phyloP scores from a whole-genome alignment of 2,888 invertebrate genomes.

The Dicycla oo region DNA sequence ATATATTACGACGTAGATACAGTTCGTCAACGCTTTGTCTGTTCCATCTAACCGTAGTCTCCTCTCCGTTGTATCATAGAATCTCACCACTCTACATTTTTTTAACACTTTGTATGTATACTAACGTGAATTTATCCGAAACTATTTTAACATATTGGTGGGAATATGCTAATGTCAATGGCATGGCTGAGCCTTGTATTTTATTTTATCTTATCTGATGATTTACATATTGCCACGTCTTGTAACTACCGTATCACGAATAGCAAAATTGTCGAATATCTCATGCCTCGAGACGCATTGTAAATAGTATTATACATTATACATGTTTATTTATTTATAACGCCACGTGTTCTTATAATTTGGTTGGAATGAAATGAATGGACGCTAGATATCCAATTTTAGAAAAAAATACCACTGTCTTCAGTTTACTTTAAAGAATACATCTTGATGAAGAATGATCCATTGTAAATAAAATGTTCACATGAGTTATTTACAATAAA shows the following conservation, averaged over 20 bases:
- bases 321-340: constrained; percentile 65
- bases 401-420: constrained; percentile 29
- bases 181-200: constrained; percentile 53
- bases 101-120: constrained; percentile 55
- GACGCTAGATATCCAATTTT: constrained; percentile 48
- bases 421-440: constrained; percentile 37
- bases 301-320: constrained; percentile 72
- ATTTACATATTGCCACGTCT: constrained; percentile 68
- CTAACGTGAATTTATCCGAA: constrained; percentile 47
- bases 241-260: constrained; percentile 56
- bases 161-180: constrained; percentile 56
- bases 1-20: constrained; percentile 63
- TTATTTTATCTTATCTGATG: constrained; percentile 60
- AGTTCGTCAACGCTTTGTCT: constrained; percentile 74
- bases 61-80: constrained; percentile 68
- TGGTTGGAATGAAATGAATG: constrained; percentile 50
- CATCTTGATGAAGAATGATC: constrained; percentile 49
- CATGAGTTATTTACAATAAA: constrained; percentile 69
- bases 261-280: constrained; percentile 60
- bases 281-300: constrained; percentile 66
- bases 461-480: constrained; percentile 77
- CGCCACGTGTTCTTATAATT: constrained; percentile 52
- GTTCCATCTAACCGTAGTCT: constrained; percentile 81
- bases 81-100: constrained; percentile 66
- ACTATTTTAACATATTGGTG: constrained; percentile 52